Conservation (phyloP, 2,888 invertebrate species). For the Drosophila formosana region DNA sequence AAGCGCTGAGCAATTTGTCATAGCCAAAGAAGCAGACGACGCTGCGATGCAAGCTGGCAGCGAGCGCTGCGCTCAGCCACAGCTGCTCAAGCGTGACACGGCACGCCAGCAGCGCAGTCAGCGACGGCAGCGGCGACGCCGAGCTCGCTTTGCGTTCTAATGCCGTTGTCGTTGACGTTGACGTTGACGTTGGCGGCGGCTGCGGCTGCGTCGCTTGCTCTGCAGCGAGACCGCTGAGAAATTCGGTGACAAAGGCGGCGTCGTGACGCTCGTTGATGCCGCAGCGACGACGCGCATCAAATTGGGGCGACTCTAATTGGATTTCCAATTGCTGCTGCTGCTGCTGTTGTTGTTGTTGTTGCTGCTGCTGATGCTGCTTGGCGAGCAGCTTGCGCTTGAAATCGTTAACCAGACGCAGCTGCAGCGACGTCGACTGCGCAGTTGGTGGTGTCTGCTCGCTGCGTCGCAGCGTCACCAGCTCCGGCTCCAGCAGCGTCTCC, state of each 20-base stretch:
- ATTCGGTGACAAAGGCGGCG: constrained; percentile 80
- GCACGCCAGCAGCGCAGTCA: constrained; percentile 16
- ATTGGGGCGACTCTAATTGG: constrained; percentile 20
- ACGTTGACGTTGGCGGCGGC: not conserved
- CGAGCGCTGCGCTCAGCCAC: constrained; percentile 52
- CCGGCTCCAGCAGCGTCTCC: constrained; percentile 14
- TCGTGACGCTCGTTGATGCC: constrained; percentile 80
- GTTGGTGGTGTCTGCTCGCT: constrained; percentile 1
- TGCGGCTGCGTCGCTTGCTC: not conserved
- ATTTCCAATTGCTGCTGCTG: constrained; percentile 21
- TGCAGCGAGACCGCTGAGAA: constrained; percentile 64
- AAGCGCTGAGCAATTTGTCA: constrained; percentile 59
- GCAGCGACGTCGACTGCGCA: constrained; percentile 15
- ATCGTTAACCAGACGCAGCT: constrained; percentile 75
- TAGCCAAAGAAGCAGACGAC: constrained; percentile 56
- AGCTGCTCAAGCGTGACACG: constrained; percentile 47
- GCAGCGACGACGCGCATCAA: constrained; percentile 56
- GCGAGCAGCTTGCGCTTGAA: constrained; percentile 82
- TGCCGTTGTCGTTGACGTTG: not conserved
- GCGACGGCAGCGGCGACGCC: not conserved
- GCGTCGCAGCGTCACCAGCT: constrained; percentile 43
- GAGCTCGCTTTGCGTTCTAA: not conserved
- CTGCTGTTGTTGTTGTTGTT: constrained; percentile 43
- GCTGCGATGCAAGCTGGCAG: constrained; percentile 58
- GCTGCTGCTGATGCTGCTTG: constrained; percentile 57